phyloP scores from a whole-genome alignment of 2,113 vertebrate genomes.

The Mola mola region DNA sequence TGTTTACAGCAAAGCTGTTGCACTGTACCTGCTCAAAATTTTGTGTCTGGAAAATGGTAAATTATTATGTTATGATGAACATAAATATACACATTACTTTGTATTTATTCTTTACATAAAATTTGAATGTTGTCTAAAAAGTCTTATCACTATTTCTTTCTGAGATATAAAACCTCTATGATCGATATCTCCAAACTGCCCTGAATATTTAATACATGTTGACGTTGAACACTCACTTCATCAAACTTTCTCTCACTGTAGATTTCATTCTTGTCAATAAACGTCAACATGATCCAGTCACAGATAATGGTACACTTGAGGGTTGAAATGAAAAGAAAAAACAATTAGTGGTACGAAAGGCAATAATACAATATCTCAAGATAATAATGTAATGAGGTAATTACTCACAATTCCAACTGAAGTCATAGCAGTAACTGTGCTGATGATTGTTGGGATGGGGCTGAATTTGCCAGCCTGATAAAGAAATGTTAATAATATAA shows the following conservation, averaged over 20 bases:
- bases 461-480: conserved; percentile 93
- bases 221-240: conserved; percentile 78
- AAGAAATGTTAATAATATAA: conserved; percentile 13
- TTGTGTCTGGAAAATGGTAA: too few species aligned
- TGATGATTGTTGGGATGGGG: conserved; percentile 92
- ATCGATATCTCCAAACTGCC: too few species aligned
- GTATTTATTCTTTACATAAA: too few species aligned
- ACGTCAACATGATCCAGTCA: conserved; percentile 93
- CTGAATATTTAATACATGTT: too few species aligned
- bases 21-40: too few species aligned
- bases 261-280: conserved; percentile 90
- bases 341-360: background rate
- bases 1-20: too few species aligned
- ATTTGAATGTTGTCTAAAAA: too few species aligned
- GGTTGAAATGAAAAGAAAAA: background rate
- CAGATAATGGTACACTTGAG: conserved; percentile 92
- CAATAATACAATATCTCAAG: background rate
- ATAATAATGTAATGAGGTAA: background rate
- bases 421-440: conserved; percentile 89
- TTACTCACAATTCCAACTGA: conserved; percentile 91
- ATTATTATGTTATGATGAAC: too few species aligned
- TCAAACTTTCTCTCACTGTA: conserved; percentile 92
- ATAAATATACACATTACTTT: too few species aligned
- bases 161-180: too few species aligned
- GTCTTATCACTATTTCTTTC: too few species aligned